These are phyloP conservation scores for Takifugu ocellatus DNA, from an alignment of 2,797 vertebrate species.

Conservation along the genomic window DNA sequence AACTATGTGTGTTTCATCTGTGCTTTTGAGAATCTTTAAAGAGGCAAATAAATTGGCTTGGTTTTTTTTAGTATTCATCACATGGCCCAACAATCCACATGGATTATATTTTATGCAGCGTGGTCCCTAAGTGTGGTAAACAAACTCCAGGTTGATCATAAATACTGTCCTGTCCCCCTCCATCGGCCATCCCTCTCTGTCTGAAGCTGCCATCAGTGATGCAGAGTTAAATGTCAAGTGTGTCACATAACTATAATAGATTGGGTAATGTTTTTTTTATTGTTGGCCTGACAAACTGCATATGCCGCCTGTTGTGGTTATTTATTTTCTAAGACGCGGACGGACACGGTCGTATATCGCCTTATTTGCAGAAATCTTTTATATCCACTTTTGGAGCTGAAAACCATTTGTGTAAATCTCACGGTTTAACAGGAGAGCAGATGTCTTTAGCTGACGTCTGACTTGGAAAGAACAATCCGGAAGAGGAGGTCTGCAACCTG, in stretches of 20 bases:
- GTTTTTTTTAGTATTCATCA: conserved; percentile 3
- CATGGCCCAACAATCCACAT: neutral
- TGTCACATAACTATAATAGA: neutral
- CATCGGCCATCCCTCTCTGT: neutral
- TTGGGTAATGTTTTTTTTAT: neutral
- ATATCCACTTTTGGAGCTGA: conserved; percentile 14
- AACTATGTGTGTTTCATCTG: conserved; percentile 12
- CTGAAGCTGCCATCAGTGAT: conserved; percentile 5
- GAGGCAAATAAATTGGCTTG: neutral
- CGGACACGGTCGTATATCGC: conserved; percentile 9
- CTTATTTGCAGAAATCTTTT: conserved; percentile 5
- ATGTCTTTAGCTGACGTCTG: conserved; percentile 5
- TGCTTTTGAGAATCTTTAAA: conserved; percentile 12
- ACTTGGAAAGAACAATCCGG: no score
- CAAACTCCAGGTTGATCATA: conserved; percentile 7
- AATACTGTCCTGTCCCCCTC: conserved; percentile 15
- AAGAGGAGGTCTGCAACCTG: no score
- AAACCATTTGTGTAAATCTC: conserved; percentile 9
- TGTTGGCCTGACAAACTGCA: neutral
- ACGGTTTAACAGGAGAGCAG: conserved; percentile 8
- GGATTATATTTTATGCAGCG: conserved; percentile 7
- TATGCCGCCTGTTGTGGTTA: no score
- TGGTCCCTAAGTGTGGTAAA: neutral
- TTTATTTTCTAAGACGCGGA: no score
- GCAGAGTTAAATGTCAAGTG: neutral